Evolutionary conservation across 2,113 vertebrate genomes (phyloP).

Genomic region (Archocentrus centrarchus): DNA sequence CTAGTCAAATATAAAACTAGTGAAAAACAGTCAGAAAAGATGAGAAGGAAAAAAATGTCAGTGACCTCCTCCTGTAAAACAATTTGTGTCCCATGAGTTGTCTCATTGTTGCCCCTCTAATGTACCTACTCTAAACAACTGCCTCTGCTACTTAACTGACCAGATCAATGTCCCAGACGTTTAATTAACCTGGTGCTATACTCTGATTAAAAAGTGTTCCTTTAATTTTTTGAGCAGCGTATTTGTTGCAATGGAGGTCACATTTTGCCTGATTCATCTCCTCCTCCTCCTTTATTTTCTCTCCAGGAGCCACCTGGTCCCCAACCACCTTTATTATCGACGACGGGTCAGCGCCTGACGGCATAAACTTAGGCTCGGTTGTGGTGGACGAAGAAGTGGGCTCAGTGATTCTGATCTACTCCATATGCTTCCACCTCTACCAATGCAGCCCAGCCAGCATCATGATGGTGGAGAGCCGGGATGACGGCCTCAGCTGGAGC

Average conservation of each 20-base stretch:
- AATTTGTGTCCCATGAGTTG: too few species aligned
- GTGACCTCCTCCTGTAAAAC: too few species aligned
- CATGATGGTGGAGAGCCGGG: slow-evolving; percentile 87
- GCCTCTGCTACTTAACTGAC: too few species aligned
- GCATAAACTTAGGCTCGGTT: slow-evolving; percentile 88
- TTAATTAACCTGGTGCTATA: too few species aligned
- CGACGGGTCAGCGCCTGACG: slow-evolving; percentile 79
- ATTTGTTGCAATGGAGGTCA: background rate
- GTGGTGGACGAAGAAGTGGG: slow-evolving; percentile 83
- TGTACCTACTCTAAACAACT: too few species aligned
- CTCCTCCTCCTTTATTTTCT: background rate
- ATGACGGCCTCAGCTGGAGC: slow-evolving; percentile 89
- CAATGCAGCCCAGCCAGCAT: slow-evolving; percentile 82
- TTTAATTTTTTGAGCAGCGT: too few species aligned
- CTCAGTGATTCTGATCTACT: slow-evolving; percentile 85
- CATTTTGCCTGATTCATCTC: background rate
- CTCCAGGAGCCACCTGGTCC: slow-evolving; percentile 87
- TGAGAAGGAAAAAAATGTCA: too few species aligned
- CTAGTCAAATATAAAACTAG: too few species aligned
- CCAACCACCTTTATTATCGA: slow-evolving; percentile 86
- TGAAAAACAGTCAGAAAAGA: too few species aligned
- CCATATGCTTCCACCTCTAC: slow-evolving; percentile 82
- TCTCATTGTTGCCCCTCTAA: too few species aligned
- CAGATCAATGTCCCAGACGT: too few species aligned
- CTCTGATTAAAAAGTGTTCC: too few species aligned